Conservation (phyloP, 2,797 vertebrate genomes). For the Fundulus diaphanus region DNA sequence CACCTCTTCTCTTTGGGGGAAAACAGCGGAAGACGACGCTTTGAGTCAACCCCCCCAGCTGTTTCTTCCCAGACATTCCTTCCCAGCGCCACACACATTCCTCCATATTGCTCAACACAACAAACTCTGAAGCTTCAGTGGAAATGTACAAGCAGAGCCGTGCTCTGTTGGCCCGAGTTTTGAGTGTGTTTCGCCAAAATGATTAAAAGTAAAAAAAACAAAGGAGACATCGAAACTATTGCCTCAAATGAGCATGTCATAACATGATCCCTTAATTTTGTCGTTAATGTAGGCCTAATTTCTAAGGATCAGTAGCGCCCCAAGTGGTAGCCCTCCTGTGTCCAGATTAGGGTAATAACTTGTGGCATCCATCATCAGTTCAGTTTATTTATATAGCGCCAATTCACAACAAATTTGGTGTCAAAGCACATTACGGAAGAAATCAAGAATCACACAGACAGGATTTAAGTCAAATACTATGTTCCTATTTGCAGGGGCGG, state of each 20-base stretch:
- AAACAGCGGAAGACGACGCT: slow-evolving; percentile 3
- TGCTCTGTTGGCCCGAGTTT: not conserved
- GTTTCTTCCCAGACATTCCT: slow-evolving; percentile 5
- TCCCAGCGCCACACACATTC: slow-evolving; percentile 36
- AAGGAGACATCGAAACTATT: not conserved
- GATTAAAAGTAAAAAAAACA: not conserved
- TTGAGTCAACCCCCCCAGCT: slow-evolving; percentile 5
- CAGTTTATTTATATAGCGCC: no score
- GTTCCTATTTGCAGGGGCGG: no score
- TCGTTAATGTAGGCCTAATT: not conserved
- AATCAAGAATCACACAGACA: no score
- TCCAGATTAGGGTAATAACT: not conserved
- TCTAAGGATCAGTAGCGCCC: not conserved
- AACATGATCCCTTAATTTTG: not conserved
- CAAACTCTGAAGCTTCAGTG: not conserved
- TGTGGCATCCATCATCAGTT: not conserved
- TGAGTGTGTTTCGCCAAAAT: not conserved
- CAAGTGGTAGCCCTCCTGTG: not conserved
- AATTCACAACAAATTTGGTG: no score
- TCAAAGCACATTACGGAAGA: no score
- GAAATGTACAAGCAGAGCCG: not conserved
- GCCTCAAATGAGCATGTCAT: not conserved
- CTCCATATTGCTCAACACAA: slow-evolving; percentile 45
- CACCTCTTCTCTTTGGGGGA: slow-evolving; percentile 1
- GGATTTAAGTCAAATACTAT: no score